phyloP scores from a whole-genome alignment of 2,888 invertebrate genomes.

The Strigamia transsilvanica region DNA sequence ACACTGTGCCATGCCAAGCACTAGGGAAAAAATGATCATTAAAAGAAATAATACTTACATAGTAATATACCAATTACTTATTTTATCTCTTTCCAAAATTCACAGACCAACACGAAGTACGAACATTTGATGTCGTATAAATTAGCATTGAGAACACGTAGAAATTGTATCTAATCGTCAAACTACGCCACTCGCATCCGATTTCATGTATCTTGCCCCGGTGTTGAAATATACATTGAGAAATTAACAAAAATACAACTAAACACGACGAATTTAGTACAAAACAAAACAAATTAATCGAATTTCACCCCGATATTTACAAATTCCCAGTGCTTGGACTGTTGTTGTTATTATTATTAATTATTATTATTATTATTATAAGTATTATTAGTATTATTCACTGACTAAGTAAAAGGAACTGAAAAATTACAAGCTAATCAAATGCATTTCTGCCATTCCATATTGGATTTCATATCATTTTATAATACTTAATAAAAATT shows the following conservation, averaged over 20 bases:
- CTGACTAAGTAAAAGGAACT: constrained; percentile 13
- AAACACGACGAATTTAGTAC: not conserved
- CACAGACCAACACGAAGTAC: constrained; percentile 37
- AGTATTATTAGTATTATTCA: too few relatives aligned
- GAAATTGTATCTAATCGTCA: constrained; percentile 33
- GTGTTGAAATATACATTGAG: not conserved
- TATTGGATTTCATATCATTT: constrained; percentile 5
- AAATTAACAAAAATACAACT: not conserved
- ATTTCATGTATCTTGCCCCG: not conserved
- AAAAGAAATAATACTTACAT: constrained; percentile 38
- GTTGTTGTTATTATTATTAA: too few relatives aligned
- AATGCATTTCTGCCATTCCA: constrained; percentile 36
- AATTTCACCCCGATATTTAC: constrained; percentile 16
- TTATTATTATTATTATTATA: too few relatives aligned
- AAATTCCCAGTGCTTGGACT: constrained; percentile 43
- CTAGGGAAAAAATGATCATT: constrained; percentile 25
- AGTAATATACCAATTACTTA: constrained; percentile 6
- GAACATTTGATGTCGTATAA: constrained; percentile 51
- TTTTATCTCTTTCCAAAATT: not conserved
- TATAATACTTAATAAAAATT: not conserved
- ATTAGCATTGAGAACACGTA: constrained; percentile 50
- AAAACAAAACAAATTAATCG: not conserved
- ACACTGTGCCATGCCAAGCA: constrained; percentile 51
- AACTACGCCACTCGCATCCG: not conserved
- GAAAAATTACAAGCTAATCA: not conserved